phyloP scores from a whole-genome alignment of 2,797 vertebrate genomes.

The Coendou prehensilis region DNA sequence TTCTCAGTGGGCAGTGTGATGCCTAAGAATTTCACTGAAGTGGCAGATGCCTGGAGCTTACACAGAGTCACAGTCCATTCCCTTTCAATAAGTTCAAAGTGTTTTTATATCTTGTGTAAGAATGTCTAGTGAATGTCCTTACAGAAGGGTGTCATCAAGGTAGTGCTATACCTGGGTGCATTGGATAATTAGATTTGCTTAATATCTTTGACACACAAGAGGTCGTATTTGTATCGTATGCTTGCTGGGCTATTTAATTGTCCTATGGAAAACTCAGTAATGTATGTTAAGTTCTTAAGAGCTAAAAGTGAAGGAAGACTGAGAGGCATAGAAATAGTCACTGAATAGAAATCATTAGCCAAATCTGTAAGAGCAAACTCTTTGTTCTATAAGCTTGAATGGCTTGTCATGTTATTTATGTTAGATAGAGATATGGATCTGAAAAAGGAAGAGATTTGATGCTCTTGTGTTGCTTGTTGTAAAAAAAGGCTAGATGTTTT shows the following conservation, averaged over 20 bases:
- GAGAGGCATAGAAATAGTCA: background rate
- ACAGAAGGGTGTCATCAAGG: background rate
- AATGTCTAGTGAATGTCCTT: background rate
- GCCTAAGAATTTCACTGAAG: background rate
- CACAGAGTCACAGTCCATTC: too few species aligned
- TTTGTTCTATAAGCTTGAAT: background rate
- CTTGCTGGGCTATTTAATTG: background rate
- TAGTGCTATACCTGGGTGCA: too few species aligned
- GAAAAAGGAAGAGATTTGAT: background rate
- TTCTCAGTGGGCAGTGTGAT: background rate
- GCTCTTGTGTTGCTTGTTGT: background rate
- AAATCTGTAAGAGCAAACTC: background rate
- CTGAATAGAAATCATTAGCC: background rate
- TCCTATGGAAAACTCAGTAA: background rate
- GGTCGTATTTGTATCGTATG: too few species aligned
- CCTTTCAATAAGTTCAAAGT: background rate
- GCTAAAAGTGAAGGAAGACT: background rate
- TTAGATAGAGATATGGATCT: background rate
- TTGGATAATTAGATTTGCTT: background rate
- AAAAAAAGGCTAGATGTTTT: background rate
- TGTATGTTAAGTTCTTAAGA: background rate
- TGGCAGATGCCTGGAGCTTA: background rate
- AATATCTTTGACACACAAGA: background rate
- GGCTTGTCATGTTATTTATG: background rate
- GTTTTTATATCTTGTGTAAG: background rate